These are phyloP conservation scores for Etheostoma cragini DNA, from an alignment of 2,113 vertebrate genomes.

Conservation along the genomic window DNA sequence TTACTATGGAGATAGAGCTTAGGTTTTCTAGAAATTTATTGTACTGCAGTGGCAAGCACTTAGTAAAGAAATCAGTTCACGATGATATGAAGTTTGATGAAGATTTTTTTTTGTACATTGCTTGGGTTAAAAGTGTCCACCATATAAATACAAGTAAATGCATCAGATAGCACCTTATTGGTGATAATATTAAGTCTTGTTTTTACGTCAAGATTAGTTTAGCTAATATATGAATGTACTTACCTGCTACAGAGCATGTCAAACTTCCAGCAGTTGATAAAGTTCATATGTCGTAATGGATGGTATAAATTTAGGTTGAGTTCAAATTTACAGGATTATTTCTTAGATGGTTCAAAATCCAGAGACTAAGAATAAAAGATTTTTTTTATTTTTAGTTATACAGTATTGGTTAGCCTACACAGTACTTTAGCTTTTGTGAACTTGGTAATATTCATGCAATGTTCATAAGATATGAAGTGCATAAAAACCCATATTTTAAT, in stretches of 20 bases:
- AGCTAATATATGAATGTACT: not conserved
- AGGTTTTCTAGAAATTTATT: not conserved
- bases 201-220: too few species aligned
- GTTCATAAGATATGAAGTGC: not conserved
- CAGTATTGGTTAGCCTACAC: not conserved
- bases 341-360: not conserved
- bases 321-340: not conserved
- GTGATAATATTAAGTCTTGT: not conserved
- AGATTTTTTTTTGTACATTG: too few species aligned
- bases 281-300: not conserved
- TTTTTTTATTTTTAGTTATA: not conserved
- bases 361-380: not conserved
- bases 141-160: not conserved
- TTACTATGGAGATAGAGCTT: not conserved
- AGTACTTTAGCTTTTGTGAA: not conserved
- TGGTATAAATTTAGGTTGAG: not conserved
- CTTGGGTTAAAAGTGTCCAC: too few species aligned
- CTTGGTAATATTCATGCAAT: not conserved
- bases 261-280: not conserved
- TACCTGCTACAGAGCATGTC: not conserved
- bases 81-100: too few species aligned
- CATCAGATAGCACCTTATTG: not conserved
- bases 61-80: too few species aligned
- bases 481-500: constrained; percentile 1
- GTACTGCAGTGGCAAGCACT: not conserved